phyloP scores from a whole-genome alignment of 1,140 invertebrate species.

The Calliopsis andreniformis region DNA sequence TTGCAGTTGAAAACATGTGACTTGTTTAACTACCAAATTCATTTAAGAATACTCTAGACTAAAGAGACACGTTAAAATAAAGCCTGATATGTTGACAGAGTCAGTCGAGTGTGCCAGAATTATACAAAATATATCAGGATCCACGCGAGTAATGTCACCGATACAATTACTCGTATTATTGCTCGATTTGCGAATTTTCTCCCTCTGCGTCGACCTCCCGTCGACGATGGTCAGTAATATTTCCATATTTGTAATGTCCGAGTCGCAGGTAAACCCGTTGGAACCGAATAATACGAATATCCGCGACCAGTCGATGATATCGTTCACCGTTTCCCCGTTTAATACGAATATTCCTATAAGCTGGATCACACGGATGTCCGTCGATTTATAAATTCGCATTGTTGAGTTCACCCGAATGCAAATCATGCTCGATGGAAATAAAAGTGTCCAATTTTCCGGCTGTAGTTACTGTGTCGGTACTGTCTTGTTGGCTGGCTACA shows the following conservation, averaged over 20 bases:
- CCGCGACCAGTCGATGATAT: slow-evolving; percentile 18
- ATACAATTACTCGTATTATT: slow-evolving; percentile 37
- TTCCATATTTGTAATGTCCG: slow-evolving; percentile 46
- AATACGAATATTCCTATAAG: slow-evolving; percentile 48
- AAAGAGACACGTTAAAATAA: neutral
- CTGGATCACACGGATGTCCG: slow-evolving; percentile 44
- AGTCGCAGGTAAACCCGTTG: slow-evolving; percentile 23
- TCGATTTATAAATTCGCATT: slow-evolving; percentile 45
- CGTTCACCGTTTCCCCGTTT: slow-evolving; percentile 20
- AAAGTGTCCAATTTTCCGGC: neutral
- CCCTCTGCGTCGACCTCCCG: neutral
- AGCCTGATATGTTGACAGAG: neutral
- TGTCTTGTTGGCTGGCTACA: neutral
- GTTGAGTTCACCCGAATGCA: neutral
- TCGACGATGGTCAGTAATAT: slow-evolving; percentile 32
- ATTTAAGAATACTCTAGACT: too few relatives aligned
- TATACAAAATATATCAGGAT: slow-evolving; percentile 18
- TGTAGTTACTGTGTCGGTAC: neutral
- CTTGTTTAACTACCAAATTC: too few relatives aligned
- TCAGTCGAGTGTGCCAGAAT: neutral
- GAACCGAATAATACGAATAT: slow-evolving; percentile 38
- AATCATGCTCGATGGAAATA: slow-evolving; percentile 20
- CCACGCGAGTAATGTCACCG: slow-evolving; percentile 15
- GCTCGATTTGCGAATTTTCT: slow-evolving; percentile 27
- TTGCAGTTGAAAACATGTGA: too few relatives aligned